These are phyloP conservation scores for Empis stercorea DNA, from an alignment of 2,888 invertebrate species.

Conservation along the genomic window DNA sequence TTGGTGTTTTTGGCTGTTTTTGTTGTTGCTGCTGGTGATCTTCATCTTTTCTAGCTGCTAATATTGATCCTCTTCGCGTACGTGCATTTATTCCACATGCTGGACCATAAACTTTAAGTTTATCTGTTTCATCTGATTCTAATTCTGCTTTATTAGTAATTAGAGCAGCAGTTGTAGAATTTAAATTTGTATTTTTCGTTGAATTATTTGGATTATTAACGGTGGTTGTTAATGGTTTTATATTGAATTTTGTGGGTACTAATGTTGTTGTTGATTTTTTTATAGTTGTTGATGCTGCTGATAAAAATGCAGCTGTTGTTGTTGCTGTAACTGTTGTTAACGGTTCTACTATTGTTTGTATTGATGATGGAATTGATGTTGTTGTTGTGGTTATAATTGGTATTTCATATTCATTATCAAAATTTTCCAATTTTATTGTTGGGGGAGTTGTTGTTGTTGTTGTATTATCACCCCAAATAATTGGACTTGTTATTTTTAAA, in stretches of 20 bases:
- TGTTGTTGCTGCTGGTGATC: slow-evolving; percentile 1
- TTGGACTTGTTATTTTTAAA: slow-evolving; percentile 32
- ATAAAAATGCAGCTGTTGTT: neutral
- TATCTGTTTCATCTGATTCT: neutral
- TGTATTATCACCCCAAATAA: slow-evolving; percentile 28
- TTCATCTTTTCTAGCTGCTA: neutral
- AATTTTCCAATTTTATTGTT: slow-evolving; percentile 26
- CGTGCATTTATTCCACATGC: neutral
- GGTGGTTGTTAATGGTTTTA: too few relatives aligned
- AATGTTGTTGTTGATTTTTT: slow-evolving; percentile 1
- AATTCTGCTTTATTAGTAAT: neutral
- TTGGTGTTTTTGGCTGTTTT: neutral
- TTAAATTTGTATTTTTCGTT: neutral
- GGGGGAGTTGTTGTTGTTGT: too few relatives aligned
- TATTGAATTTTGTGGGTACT: neutral
- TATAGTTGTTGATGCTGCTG: neutral
- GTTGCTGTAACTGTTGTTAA: slow-evolving; percentile 26
- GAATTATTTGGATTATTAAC: neutral
- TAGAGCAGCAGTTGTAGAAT: neutral
- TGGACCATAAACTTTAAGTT: neutral
- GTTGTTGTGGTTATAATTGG: slow-evolving; percentile 7
- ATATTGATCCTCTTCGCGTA: neutral
- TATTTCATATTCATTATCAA: slow-evolving; percentile 22
- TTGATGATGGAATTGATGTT: slow-evolving; percentile 12
- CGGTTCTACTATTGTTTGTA: slow-evolving; percentile 24